Base-by-base conservation (phyloP, 2,113 vertebrate genomes). In the Tupaia tana region DNA sequence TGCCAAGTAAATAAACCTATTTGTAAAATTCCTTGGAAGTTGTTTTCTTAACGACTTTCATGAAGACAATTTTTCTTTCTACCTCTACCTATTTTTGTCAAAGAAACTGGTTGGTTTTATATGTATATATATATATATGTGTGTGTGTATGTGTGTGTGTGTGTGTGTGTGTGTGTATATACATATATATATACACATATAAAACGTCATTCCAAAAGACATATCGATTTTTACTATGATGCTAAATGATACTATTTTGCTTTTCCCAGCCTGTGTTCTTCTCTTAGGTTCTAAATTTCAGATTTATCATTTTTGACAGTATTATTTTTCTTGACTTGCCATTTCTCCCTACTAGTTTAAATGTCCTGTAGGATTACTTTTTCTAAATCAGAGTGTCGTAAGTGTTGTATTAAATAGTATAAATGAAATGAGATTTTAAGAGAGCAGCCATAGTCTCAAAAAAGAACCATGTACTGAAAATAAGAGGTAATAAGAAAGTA, bases 181-280 rank as follows among this genome's bases (percentile, higher is more conserved):
- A n/a, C n/a, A n/a, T n/a, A n/a, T n/a, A n/a, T n/a, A n/a, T n/a
- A n/a, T n/a, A n/a, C n/a, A n/a, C n/a, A n/a, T n/a, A n/a, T n/a
- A n/a, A n/a, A n/a, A n/a, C n/a, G n/a, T n/a, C n/a, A n/a, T n/a
- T n/a, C 86, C n/a, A 93, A 67, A 84, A 59, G 71, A 15, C 15
- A 29, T 96, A 89, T 18, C 93, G 34, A 81, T 97, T 97, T 97
- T 98, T 94, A 22, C 10, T 93, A 31, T 27, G 84, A 97, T 86
- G 34, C 24, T 97, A 88, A 95, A 77, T 2, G 90, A 69, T 73
- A 18, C 6, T 43, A 52, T 96, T 97, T 95, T 94, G 63, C 5
- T 71, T 95, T 34, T 67, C 12, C 2, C 9, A 73, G 34, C 3
- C 31, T 75, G 18, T 89, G 43, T 89, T 88, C 85, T 89, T 89